phyloP scores from a whole-genome alignment of 2,113 vertebrate species.

The Sapayoa aenigma region DNA sequence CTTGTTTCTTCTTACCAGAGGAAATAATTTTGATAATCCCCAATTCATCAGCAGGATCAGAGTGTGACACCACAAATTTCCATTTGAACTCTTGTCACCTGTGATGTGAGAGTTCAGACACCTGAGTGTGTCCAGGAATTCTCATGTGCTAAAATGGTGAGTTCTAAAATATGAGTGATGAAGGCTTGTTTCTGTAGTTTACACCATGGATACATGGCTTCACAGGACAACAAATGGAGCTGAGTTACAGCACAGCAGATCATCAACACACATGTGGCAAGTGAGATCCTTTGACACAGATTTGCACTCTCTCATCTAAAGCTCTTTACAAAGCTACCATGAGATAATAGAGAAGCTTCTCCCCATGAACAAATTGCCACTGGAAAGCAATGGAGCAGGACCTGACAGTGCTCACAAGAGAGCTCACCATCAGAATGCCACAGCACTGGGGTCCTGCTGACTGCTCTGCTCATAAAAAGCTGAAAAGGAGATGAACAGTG shows the following conservation, averaged over 20 bases:
- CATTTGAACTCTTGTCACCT: background rate
- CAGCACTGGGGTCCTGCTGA: background rate
- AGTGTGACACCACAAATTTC: background rate
- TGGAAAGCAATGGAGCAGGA: background rate
- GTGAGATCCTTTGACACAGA: background rate
- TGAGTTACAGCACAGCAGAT: background rate
- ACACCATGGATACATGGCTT: background rate
- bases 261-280: background rate
- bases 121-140: background rate
- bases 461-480: background rate
- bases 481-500: background rate
- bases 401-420: background rate
- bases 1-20: background rate
- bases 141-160: rapidly evolving
- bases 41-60: background rate
- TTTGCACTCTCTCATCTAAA: background rate
- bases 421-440: background rate
- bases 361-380: background rate
- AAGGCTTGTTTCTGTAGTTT: background rate
- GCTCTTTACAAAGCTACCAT: background rate
- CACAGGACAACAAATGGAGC: rapidly evolving
- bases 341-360: background rate
- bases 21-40: background rate
- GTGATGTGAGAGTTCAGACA: background rate
- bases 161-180: background rate